Evolutionary conservation across 2,113 vertebrate species (phyloP).

Genomic region (Pristiophorus japonicus): DNA sequence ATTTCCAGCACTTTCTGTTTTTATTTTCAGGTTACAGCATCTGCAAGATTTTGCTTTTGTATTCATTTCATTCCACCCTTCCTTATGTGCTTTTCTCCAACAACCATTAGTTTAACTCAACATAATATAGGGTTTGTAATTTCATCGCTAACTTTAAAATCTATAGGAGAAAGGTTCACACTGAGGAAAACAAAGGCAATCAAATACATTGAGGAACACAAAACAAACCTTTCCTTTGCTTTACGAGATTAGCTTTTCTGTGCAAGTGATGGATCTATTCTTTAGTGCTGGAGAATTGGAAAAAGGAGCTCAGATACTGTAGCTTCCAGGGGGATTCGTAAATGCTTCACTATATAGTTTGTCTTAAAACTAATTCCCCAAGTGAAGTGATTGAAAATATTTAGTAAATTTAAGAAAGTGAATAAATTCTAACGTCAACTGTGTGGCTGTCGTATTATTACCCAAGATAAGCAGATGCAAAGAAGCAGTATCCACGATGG

Average conservation of each 20-base stretch:
- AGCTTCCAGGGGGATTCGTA: background rate
- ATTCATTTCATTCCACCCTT: background rate
- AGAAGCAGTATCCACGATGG: background rate
- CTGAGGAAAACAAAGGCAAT: background rate
- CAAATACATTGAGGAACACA: background rate
- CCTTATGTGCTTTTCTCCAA: background rate
- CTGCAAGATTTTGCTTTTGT: no score
- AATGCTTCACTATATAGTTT: background rate
- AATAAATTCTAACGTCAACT: constrained; percentile 7
- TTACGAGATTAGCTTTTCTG: background rate
- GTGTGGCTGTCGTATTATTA: background rate
- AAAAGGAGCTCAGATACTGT: background rate
- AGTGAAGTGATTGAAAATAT: constrained; percentile 12
- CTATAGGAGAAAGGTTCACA: background rate
- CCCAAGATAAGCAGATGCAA: background rate
- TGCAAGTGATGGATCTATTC: constrained; percentile 21
- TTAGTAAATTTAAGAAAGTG: background rate
- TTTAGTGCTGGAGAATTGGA: background rate
- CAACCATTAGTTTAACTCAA: background rate
- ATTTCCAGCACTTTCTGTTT: no score
- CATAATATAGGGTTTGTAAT: no score
- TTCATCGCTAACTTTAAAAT: background rate
- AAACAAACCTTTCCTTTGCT: background rate
- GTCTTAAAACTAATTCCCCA: background rate
- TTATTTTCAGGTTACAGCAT: no score